phyloP scores from a whole-genome alignment of 2,113 vertebrate genomes.

The Mormyrus lacerda region DNA sequence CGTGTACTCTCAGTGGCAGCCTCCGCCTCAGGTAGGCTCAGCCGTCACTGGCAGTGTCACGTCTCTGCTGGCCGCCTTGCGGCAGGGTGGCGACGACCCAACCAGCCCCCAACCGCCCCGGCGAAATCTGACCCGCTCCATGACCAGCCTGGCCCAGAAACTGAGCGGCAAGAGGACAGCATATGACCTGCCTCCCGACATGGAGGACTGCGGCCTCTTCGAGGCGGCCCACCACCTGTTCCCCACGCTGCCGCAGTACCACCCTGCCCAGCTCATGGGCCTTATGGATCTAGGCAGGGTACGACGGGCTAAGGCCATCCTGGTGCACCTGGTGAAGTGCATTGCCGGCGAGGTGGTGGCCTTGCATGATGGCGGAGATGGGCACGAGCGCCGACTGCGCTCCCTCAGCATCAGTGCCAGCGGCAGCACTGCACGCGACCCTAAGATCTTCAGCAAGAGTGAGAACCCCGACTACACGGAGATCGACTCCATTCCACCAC shows the following conservation, averaged over 20 bases:
- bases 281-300: constrained; percentile 97
- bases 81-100: constrained; percentile 67
- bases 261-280: constrained; percentile 88
- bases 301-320: constrained; percentile 85
- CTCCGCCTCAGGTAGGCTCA: constrained; percentile 59
- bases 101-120: constrained; percentile 65
- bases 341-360: constrained; percentile 91
- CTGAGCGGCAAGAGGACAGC: constrained; percentile 83
- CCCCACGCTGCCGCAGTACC: constrained; percentile 92
- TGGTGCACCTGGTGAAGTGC: constrained; percentile 93
- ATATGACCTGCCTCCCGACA: constrained; percentile 74
- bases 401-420: constrained; percentile 89
- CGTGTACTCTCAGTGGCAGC: constrained; percentile 96
- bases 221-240: constrained; percentile 88
- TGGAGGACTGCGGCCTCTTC: constrained; percentile 92
- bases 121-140: constrained; percentile 77
- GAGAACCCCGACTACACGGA: constrained; percentile 84
- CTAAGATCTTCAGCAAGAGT: constrained; percentile 76
- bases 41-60: constrained; percentile 66
- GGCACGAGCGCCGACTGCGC: constrained; percentile 71
- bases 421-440: constrained; percentile 81
- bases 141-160: constrained; percentile 93
- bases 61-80: constrained; percentile 69
- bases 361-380: constrained; percentile 63
- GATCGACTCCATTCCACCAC: constrained; percentile 89